phyloP scores from a whole-genome alignment of 2,113 vertebrate genomes.

The Numenius arquata region DNA sequence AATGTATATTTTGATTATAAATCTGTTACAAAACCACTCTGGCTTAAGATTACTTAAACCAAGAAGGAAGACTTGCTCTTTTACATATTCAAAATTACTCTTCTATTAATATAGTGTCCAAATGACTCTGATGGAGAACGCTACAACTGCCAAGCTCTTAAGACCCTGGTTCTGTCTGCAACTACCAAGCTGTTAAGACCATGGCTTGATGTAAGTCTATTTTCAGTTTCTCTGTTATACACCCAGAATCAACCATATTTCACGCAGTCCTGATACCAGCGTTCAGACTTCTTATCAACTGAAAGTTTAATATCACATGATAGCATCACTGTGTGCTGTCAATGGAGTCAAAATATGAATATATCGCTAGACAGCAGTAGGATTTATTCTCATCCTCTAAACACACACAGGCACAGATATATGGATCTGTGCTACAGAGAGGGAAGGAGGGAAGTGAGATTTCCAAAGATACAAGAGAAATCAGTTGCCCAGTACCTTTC shows the following conservation, averaged over 20 bases:
- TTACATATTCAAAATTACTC: neutral
- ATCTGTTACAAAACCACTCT: neutral
- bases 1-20: neutral
- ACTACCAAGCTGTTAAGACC: neutral
- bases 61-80: neutral
- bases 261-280: neutral
- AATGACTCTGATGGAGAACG: neutral
- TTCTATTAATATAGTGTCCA: neutral
- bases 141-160: neutral
- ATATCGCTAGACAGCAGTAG: neutral
- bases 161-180: neutral
- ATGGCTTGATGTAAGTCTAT: neutral
- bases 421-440: neutral
- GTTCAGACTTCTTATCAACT: constrained; percentile 20
- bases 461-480: neutral
- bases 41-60: neutral
- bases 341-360: neutral
- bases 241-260: neutral
- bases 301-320: neutral
- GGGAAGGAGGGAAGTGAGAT: neutral
- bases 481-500: neutral
- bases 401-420: neutral
- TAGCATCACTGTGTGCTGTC: constrained; percentile 14
- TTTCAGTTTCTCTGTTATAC: constrained; percentile 13
- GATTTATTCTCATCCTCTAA: constrained; percentile 18